phyloP scores from a whole-genome alignment of 2,113 vertebrate species.

The Psilopogon haemacephalus region DNA sequence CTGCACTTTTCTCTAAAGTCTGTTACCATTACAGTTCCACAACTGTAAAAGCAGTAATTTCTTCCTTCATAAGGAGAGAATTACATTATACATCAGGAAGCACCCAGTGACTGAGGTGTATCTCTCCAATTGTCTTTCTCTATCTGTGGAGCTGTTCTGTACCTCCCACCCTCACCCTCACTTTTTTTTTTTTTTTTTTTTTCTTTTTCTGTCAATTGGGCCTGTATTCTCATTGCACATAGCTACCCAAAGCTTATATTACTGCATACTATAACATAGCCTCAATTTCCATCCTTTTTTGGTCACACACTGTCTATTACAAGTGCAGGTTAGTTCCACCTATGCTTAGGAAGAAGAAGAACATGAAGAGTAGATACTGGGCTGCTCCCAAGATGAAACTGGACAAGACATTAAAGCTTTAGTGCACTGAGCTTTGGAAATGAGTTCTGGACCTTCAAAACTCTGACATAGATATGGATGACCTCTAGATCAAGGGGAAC shows the following conservation, averaged over 20 bases:
- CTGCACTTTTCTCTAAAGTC: too few relatives aligned
- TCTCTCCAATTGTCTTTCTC: background rate
- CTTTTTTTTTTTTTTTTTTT: background rate
- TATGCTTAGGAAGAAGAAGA: rapidly evolving
- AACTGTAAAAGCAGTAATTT: background rate
- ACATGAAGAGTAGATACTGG: background rate
- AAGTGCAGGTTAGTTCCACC: background rate
- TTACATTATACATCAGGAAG: background rate
- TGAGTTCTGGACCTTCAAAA: background rate
- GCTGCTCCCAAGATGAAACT: background rate
- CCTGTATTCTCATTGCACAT: background rate
- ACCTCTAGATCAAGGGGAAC: background rate
- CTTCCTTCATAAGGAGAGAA: background rate
- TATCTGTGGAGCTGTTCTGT: background rate
- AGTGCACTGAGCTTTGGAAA: background rate
- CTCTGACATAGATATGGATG: background rate
- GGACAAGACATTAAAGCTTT: background rate
- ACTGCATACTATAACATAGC: background rate
- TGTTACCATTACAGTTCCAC: too few relatives aligned
- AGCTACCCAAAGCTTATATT: background rate
- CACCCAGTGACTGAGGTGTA: background rate
- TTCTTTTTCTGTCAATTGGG: background rate
- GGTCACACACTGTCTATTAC: background rate
- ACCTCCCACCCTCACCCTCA: background rate
- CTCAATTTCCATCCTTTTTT: background rate